Base-by-base conservation (phyloP, 2,113 vertebrate genomes). In the Sylvietta virens region DNA sequence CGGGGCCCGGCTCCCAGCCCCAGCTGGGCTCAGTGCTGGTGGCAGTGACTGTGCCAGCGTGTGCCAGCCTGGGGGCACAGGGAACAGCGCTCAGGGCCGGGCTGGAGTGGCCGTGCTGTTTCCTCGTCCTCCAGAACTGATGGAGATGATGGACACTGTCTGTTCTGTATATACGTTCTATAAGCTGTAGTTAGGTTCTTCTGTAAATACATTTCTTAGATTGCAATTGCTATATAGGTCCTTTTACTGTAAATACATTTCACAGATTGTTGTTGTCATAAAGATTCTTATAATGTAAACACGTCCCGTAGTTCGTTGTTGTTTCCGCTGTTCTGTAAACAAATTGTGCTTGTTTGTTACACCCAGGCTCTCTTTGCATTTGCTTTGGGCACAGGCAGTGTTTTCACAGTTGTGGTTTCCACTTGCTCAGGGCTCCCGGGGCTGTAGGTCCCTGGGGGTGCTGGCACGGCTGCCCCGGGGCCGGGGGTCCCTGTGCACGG, bases 221-320 rank as follows among this genome's bases (percentile, higher is more conserved):
- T 18, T 53, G 28, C 13, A 17, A 11, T 17, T 65, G 14, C 22
- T 39, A 16, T 31, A 23, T 16, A 51, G 47, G 20, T 22, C n/a
- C 35, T 39, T 39, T 51, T 70, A 70, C 47, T 62, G 58, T 42
- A 51, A 77, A 78, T n/a, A 20, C 5, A 5, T 33, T 70, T 39
- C 10, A 30, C 13, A 35, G 13, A 6, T 37, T 60, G 42, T 28
- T 47, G 33, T 58, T 58, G 15, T 74, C 47, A 18, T 48, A 48
- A 76, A 11, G 21, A 24, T 16, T 28, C 50, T 48, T 39, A 18
- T 23, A 19, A 7, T 76, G 19, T 19, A 31, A 47, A 60, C 39
- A n/a, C 2, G 1, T n/a, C 51, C 24, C 10, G 17, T 17, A 33
- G 35, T 48, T 76, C 0, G 0, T 31, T 20, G 7, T 5, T 40